Base-by-base conservation (phyloP, 2,797 vertebrate species). In the Sebastolobus altivelis region DNA sequence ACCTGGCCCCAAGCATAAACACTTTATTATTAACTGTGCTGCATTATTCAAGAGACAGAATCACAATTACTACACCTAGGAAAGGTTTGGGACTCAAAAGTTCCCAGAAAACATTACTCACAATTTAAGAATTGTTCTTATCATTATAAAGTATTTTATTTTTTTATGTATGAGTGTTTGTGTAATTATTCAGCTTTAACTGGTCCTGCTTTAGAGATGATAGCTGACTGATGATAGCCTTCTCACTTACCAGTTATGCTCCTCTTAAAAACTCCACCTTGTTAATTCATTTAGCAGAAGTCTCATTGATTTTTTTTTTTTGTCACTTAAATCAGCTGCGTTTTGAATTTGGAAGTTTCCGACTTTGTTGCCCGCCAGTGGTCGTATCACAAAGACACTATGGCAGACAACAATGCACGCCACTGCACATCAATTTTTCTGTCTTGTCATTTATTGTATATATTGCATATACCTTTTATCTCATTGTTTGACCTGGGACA, bases 11-110 rank as follows among this genome's bases (percentile, higher is more conserved):
- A 2, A 49, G 79, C 33, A 55, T 37, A 35, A 61, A 77, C 78
- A 59, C 14, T 74, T 31, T 8, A 35, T 68, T 68, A 70, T 77
- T 25, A 8, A 81, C 65, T 40, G 6, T 35, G 4, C n/a, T 52
- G 37, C n/a, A 38, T 80, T 56, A 38, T 75, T 75, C 7, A 43
- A 6, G 40, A 16, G 11, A 43, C 40, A 43, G 13, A 43, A 43
- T 43, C 40, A 43, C 40, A 43, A 43, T 43, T 43, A 43, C 40
- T 16, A 3, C 40, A 52, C 13, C 35, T 8, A 13, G 27, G 35
- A 56, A 73, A 40, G 10, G 22, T 38, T 22, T 69, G 8, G 8
- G 8, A 29, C 31, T 61, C 33, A 31, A 43, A 43, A 14, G n/a
- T n/a, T 43, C 16, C 40, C 3, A 35, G 27, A 10, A 70, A 55